Conservation (phyloP, 2,797 vertebrate genomes). For the Picus viridis region DNA sequence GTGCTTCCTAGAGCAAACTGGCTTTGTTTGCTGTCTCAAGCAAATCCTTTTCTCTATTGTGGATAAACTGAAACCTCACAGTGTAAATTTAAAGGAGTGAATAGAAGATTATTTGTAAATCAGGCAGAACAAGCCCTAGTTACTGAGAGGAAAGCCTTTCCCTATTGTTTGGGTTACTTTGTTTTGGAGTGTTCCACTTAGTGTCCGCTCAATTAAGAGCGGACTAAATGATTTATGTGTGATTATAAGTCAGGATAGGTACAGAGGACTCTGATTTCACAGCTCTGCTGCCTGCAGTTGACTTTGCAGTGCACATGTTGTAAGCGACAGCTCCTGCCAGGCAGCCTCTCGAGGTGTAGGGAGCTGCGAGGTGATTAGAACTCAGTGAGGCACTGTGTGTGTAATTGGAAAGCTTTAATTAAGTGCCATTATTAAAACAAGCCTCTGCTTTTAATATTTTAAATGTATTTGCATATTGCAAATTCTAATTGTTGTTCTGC, state of each 20-base stretch:
- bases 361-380: background rate
- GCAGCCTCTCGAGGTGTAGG: background rate
- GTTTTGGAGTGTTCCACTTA: background rate
- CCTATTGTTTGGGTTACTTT: background rate
- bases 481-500: background rate
- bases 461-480: background rate
- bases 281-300: background rate
- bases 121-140: background rate
- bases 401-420: background rate
- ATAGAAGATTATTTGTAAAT: background rate
- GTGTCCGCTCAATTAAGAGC: background rate
- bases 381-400: background rate
- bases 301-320: background rate
- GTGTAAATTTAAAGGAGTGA: background rate
- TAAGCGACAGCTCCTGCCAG: background rate
- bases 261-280: background rate
- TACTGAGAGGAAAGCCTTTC: background rate
- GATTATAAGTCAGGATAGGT: background rate
- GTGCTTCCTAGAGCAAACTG: background rate
- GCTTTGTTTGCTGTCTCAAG: background rate
- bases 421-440: background rate
- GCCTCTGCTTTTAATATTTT: background rate
- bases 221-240: background rate
- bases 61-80: background rate
- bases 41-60: background rate